Conservation (phyloP, 2,113 vertebrate species). For the Sinosuthora webbiana region DNA sequence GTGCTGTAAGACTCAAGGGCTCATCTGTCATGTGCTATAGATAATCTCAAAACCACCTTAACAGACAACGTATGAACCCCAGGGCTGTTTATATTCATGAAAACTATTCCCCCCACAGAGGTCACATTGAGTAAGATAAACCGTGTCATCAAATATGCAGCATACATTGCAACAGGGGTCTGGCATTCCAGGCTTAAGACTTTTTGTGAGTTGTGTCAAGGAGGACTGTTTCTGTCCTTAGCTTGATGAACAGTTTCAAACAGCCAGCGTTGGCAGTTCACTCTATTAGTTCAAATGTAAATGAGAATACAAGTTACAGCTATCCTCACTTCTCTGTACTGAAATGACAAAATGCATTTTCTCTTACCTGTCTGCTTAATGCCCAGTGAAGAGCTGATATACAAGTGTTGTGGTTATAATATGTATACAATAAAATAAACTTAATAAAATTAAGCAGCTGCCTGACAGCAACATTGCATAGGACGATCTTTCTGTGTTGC, state of each 20-base stretch:
- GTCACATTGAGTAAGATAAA: slow-evolving; percentile 58
- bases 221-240: slow-evolving; percentile 22
- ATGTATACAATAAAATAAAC: not conserved
- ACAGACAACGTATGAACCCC: slow-evolving; percentile 46
- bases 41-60: slow-evolving; percentile 67
- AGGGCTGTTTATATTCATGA: slow-evolving; percentile 67
- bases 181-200: slow-evolving; percentile 1
- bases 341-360: slow-evolving; percentile 28
- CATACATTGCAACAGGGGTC: not conserved
- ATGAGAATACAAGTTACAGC: slow-evolving; percentile 19
- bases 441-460: slow-evolving; percentile 2
- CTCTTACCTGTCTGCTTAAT: not conserved
- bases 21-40: slow-evolving; percentile 63
- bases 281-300: slow-evolving; percentile 38
- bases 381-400: not conserved
- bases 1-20: slow-evolving; percentile 54
- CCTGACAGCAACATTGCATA: not conserved
- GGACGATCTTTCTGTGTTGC: not conserved
- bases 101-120: slow-evolving; percentile 32
- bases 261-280: not conserved
- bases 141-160: slow-evolving; percentile 50
- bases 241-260: not conserved
- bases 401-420: not conserved
- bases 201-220: not conserved
- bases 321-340: slow-evolving; percentile 11